phyloP scores from a whole-genome alignment of 2,797 vertebrate genomes.

The Diplodus sargus region DNA sequence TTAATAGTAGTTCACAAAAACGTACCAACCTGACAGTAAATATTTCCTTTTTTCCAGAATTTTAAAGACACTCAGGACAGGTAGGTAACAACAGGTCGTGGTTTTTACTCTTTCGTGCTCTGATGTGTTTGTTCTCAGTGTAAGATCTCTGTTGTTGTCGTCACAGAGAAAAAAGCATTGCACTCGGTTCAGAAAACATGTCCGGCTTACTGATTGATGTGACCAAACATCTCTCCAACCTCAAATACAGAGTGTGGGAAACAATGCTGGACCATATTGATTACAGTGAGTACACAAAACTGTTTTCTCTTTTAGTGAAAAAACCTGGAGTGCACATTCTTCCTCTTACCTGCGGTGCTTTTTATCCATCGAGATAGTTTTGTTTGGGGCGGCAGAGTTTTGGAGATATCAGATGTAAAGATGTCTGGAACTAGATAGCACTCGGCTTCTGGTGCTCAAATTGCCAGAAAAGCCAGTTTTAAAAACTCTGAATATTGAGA shows the following conservation, averaged over 20 bases:
- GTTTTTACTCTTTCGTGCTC: neutral
- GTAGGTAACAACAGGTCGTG: constrained; percentile 59
- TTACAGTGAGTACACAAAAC: constrained; percentile 76
- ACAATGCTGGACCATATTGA: constrained; percentile 77
- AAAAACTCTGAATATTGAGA: too few species aligned
- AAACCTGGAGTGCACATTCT: too few species aligned
- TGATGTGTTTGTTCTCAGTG: constrained; percentile 1
- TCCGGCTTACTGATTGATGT: constrained; percentile 77
- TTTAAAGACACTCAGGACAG: constrained; percentile 77
- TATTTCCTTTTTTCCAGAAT: constrained; percentile 70
- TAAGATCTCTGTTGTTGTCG: constrained; percentile 19
- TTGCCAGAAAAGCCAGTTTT: too few species aligned
- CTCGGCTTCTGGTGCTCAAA: too few species aligned
- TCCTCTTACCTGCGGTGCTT: too few species aligned
- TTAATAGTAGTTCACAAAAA: neutral
- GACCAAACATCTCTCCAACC: constrained; percentile 80
- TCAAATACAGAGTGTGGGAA: constrained; percentile 83
- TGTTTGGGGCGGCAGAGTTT: too few species aligned
- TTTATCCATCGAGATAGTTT: too few species aligned
- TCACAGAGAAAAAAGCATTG: constrained; percentile 64
- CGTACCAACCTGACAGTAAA: neutral
- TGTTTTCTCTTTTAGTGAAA: too few species aligned
- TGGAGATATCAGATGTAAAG: too few species aligned
- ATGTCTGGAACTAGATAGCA: too few species aligned
- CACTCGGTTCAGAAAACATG: constrained; percentile 61